Percentiles rank a stretch among this genome's conserved stretches.
phyloP scores from a whole-genome alignment of 2,888 invertebrate species.

The Orthonevra nobilis region DNA sequence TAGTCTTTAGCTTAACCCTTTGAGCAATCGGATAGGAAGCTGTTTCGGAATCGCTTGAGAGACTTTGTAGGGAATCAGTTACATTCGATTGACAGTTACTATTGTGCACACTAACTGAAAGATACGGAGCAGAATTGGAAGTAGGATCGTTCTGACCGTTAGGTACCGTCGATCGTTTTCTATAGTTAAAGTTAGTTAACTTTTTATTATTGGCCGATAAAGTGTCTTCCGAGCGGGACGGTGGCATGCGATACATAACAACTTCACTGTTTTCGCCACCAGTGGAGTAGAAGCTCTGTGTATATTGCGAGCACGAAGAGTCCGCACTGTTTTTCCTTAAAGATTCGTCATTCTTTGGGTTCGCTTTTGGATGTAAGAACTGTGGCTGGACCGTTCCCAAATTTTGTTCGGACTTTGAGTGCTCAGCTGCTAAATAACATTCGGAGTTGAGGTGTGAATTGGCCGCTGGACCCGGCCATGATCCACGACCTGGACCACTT shows the following conservation, averaged over 20 bases:
- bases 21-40: conserved; percentile 81
- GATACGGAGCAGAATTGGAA: conserved; percentile 84
- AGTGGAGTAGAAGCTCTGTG: conserved; percentile 80
- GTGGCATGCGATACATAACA: conserved; percentile 82
- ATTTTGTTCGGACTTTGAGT: conserved; percentile 91
- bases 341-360: conserved; percentile 79
- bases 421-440: conserved; percentile 84
- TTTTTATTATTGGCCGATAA: conserved; percentile 77
- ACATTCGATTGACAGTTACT: conserved; percentile 76
- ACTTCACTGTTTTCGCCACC: conserved; percentile 74
- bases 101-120: conserved; percentile 82
- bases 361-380: conserved; percentile 61
- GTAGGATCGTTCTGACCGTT: conserved; percentile 36
- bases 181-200: conserved; percentile 81
- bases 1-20: conserved; percentile 82
- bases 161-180: conserved; percentile 52
- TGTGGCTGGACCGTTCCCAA: conserved; percentile 75
- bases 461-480: conserved; percentile 89
- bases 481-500: conserved; percentile 89
- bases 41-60: conserved; percentile 84
- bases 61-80: conserved; percentile 85
- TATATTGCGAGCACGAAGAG: conserved; percentile 82
- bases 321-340: conserved; percentile 83
- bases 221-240: conserved; percentile 90
- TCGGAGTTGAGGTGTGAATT: conserved; percentile 81